Evolutionary conservation across 2,797 vertebrate species (phyloP), one percentile per base, ranked within the genome.

Genomic region (Tolypeutes matacus): DNA sequence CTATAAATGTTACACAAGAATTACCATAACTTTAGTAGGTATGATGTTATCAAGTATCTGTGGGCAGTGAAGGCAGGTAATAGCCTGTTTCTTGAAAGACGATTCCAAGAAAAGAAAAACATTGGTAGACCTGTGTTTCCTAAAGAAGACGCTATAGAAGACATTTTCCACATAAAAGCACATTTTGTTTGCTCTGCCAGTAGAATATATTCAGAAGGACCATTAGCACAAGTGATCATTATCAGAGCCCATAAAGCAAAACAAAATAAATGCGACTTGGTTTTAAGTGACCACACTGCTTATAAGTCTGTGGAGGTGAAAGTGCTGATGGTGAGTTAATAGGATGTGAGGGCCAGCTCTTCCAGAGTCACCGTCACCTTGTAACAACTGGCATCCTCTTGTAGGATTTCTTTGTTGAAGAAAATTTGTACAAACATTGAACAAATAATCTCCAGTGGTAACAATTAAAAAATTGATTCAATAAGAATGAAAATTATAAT

Each of bases 211-310:
- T 7, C 31, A 70, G 86, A 34, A 80, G 53, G 36, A 58, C 3
- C 77, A 53, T 83, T 82, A 82, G 91, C 78, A 70, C 29, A 96
- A 96, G 90, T 31, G 91, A 96, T 97, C 95, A 92, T 94, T 94
- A 97, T 97, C 65, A 84, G 81, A 96, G 89, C 94, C 85, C 96
- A 92, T 95, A 96, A 95, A 97, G 91, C 83, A 93, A 96, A 90
- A 62, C 51, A 88, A 96, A 89, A 89, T 92, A 97, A 96, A 96
- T 82, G 49, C 96, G 73, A 82, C 25, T 96, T 95, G 96, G 94
- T 97, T 97, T 97, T 92, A 91, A 94, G 91, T 89, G 93, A 95
- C 94, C 93, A 94, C n/a, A 36, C 56, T 82, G 2, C 75, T 93
- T 56, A 15, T 2, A 46, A 21, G 58, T 78, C 76, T 62, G 92